A percentile compares a stretch with the other conserved stretches of the same genome.
Conservation (phyloP, 2,888 invertebrate genomes). For the Archips crataeganus region DNA sequence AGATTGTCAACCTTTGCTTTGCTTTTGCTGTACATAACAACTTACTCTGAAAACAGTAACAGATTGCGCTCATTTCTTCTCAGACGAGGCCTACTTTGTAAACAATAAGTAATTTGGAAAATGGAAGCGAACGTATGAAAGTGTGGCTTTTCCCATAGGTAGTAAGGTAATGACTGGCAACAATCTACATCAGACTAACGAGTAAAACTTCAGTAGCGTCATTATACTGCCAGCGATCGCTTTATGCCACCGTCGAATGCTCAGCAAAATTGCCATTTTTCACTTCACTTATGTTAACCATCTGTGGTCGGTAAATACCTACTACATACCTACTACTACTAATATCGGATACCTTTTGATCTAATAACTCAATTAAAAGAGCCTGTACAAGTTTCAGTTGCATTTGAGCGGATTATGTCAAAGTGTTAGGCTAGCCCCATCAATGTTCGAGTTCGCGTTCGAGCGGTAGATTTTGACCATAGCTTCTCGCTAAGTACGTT, state of each 20-base stretch:
- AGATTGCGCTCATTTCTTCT: conserved; percentile 54
- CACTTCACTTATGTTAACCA: conserved; percentile 48
- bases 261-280: conserved; percentile 58
- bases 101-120: conserved; percentile 68
- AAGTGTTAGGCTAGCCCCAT: conserved; percentile 56
- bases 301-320: conserved; percentile 45
- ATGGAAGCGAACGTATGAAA: conserved; percentile 61
- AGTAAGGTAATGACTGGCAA: conserved; percentile 60
- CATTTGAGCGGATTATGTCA: conserved; percentile 64
- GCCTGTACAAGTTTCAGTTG: conserved; percentile 64
- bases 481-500: conserved; percentile 31
- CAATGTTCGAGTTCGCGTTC: conserved; percentile 49
- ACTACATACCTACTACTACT: conserved; percentile 43
- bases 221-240: conserved; percentile 62
- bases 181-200: conserved; percentile 64
- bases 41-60: conserved; percentile 46
- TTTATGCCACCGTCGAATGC: conserved; percentile 53
- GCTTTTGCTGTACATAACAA: conserved; percentile 40
- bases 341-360: conserved; percentile 54
- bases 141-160: conserved; percentile 57
- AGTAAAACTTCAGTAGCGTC: conserved; percentile 65
- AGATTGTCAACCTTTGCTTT: conserved; percentile 34
- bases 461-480: conserved; percentile 36
- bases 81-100: conserved; percentile 55
- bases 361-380: conserved; percentile 65